These are phyloP conservation scores for Syndactyla subalaris DNA, from an alignment of 2,797 vertebrate species.

Conservation along the genomic window DNA sequence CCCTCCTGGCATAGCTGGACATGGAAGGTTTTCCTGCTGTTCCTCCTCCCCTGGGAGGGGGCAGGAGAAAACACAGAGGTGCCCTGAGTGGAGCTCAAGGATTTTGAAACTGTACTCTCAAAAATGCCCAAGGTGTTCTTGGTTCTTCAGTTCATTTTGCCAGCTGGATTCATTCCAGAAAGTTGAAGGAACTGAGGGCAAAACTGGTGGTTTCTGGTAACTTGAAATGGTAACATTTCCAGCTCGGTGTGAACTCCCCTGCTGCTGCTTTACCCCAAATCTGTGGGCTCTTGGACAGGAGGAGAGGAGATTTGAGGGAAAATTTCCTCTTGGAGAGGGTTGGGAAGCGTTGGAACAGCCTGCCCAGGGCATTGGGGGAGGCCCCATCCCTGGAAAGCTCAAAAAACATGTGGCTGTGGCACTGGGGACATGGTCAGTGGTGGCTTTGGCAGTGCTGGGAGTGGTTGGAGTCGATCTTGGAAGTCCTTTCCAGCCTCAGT, in stretches of 20 bases:
- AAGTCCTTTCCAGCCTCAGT: background rate
- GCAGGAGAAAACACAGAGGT: background rate
- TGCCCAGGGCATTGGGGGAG: too few species aligned
- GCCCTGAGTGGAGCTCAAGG: background rate
- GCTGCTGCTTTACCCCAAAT: background rate
- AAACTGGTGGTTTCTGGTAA: background rate
- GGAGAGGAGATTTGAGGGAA: background rate
- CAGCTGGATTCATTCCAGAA: background rate
- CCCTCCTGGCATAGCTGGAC: background rate
- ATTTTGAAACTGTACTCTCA: background rate
- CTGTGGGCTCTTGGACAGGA: background rate
- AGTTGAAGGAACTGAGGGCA: background rate
- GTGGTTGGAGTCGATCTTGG: background rate
- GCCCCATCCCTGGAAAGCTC: background rate
- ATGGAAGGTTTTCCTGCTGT: accelerated
- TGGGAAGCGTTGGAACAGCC: too few species aligned
- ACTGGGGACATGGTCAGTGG: background rate
- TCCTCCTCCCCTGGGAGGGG: accelerated
- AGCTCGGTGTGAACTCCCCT: background rate
- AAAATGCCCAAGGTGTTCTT: background rate
- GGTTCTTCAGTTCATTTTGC: background rate
- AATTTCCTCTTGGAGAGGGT: background rate
- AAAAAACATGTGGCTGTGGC: background rate
- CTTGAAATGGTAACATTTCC: background rate
- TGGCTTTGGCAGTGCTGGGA: background rate